Evolutionary conservation across 2,113 vertebrate species (phyloP).

Genomic region (Semnornis frantzii): DNA sequence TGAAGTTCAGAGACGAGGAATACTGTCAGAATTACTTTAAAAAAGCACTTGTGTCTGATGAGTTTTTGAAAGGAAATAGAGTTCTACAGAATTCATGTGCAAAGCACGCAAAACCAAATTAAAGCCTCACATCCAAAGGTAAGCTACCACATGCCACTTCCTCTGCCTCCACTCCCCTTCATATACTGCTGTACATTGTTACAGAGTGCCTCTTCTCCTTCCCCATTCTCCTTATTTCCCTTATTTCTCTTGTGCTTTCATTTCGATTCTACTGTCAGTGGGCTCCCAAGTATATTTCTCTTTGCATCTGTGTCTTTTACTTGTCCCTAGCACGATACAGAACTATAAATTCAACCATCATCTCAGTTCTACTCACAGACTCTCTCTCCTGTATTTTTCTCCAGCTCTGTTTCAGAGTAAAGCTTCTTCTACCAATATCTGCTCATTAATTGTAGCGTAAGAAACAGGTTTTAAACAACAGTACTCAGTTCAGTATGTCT

Average conservation of each 20-base stretch:
- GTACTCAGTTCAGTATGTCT: background rate
- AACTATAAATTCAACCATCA: background rate
- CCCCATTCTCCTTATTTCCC: background rate
- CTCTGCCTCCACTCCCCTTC: background rate
- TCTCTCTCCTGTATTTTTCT: background rate
- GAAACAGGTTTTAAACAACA: background rate
- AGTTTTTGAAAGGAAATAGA: constrained; percentile 11
- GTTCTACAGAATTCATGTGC: background rate
- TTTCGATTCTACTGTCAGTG: background rate
- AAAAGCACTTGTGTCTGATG: background rate
- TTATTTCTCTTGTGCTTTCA: background rate
- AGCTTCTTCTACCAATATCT: background rate
- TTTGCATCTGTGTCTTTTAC: background rate
- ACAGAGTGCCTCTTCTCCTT: rapidly evolving
- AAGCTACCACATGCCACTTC: background rate
- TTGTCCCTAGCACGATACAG: background rate
- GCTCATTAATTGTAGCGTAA: background rate
- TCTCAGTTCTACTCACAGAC: background rate
- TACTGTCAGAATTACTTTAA: constrained; percentile 9
- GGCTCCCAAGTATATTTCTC: background rate
- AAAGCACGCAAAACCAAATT: background rate
- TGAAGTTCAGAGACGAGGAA: constrained; percentile 11
- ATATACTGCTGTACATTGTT: background rate
- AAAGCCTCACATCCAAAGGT: background rate
- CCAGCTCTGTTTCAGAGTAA: background rate